Evolutionary conservation across 2,888 invertebrate genomes (phyloP).

Genomic region (Erpobdella octoculata): DNA sequence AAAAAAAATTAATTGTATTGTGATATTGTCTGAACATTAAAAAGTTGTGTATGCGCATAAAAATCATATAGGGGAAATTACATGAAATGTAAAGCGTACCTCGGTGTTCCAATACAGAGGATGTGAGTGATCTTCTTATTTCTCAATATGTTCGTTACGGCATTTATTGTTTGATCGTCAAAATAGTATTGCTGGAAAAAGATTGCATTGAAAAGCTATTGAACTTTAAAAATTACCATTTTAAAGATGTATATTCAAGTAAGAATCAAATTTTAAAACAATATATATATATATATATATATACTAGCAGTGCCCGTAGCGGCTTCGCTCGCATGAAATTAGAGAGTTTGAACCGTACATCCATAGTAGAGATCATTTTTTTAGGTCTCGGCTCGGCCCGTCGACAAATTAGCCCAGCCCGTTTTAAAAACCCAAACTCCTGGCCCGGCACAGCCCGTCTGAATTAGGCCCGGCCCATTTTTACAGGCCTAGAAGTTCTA

Average conservation of each 20-base stretch:
- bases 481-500: too few relatives aligned
- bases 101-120: constrained; percentile 78
- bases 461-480: too few relatives aligned
- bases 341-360: too few relatives aligned
- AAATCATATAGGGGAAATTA: neutral
- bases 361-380: too few relatives aligned
- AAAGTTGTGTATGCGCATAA: neutral
- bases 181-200: constrained; percentile 68
- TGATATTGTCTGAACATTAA: neutral
- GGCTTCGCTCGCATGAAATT: too few relatives aligned
- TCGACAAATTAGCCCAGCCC: too few relatives aligned
- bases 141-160: constrained; percentile 56
- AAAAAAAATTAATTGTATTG: neutral
- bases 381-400: too few relatives aligned
- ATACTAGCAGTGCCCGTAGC: neutral
- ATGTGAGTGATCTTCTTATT: constrained; percentile 53
- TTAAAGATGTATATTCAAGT: neutral
- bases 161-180: constrained; percentile 61
- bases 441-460: too few relatives aligned
- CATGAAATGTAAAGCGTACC: constrained; percentile 35
- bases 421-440: too few relatives aligned
- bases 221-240: neutral
- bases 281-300: neutral
- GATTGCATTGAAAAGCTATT: neutral
- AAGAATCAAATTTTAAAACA: neutral